Conservation (phyloP, 1,140 invertebrate species). For the Drosophila melanogaster region DNA sequence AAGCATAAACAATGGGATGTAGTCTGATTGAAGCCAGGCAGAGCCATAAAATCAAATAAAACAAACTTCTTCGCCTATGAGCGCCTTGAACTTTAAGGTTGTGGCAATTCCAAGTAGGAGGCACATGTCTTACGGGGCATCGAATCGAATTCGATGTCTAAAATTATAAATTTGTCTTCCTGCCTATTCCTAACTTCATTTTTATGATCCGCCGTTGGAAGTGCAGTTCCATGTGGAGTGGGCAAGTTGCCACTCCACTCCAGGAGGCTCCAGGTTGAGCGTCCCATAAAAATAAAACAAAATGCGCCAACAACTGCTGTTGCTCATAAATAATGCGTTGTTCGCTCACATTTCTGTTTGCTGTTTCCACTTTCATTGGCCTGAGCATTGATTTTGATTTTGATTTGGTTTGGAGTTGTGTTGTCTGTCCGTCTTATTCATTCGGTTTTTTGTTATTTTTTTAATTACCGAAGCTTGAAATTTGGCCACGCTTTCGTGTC, state of each 20-base stretch:
- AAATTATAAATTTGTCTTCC: conserved; percentile 68
- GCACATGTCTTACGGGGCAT: conserved; percentile 33
- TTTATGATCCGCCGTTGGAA: conserved; percentile 47
- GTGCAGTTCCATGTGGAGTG: conserved; percentile 40
- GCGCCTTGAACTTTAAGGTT: conserved; percentile 75
- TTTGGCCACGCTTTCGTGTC: conserved; percentile 69
- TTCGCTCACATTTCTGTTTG: conserved; percentile 17
- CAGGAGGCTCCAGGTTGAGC: conserved; percentile 24
- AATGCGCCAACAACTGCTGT: conserved; percentile 46
- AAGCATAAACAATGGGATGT: conserved; percentile 67
- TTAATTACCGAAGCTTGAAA: conserved; percentile 31
- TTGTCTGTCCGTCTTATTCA: conserved; percentile 15
- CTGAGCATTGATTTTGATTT: conserved; percentile 54
- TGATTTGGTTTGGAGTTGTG: conserved; percentile 49
- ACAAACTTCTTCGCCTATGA: conserved; percentile 66
- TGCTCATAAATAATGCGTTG: conserved; percentile 44
- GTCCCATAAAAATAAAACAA: conserved; percentile 57
- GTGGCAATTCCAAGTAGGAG: conserved; percentile 34
- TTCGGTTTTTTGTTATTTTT: conserved; percentile 41
- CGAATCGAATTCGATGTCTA: conserved; percentile 59
- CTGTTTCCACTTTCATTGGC: conserved; percentile 45
- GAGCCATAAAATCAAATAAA: conserved; percentile 61
- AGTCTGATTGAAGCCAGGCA: conserved; percentile 56
- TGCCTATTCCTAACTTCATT: conserved; percentile 55
- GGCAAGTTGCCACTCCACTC: conserved; percentile 42